Evolutionary conservation across 1,140 invertebrate species (phyloP).

Genomic region (Drosophila kanapiae): DNA sequence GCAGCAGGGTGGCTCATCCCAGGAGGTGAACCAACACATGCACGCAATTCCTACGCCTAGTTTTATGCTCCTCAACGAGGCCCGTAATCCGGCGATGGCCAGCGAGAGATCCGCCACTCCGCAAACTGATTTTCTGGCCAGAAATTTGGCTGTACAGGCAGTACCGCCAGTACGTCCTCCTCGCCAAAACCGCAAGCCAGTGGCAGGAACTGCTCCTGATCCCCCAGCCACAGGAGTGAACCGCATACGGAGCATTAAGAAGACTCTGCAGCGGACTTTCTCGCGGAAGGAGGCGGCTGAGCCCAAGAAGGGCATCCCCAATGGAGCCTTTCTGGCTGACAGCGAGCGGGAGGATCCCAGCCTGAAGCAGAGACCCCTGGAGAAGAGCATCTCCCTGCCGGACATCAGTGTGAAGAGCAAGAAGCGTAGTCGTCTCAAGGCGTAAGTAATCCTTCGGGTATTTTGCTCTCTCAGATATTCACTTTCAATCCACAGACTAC

Average conservation of each 20-base stretch:
- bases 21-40: constrained; percentile 85
- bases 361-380: constrained; percentile 86
- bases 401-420: constrained; percentile 91
- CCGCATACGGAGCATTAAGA: constrained; percentile 86
- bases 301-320: constrained; percentile 86
- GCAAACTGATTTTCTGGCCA: constrained; percentile 81
- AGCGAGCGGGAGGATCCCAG: constrained; percentile 44
- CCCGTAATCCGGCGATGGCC: constrained; percentile 58
- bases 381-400: constrained; percentile 93
- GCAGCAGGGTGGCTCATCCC: constrained; percentile 87
- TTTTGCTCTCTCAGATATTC: not conserved
- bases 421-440: constrained; percentile 89
- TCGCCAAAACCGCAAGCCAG: constrained; percentile 75
- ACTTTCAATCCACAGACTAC: constrained; percentile 70
- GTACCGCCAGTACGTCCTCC: constrained; percentile 71
- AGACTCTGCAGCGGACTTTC: constrained; percentile 86
- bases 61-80: constrained; percentile 63
- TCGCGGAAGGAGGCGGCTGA: constrained; percentile 86
- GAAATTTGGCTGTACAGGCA: constrained; percentile 59
- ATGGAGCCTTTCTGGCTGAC: constrained; percentile 87
- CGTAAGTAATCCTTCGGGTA: constrained; percentile 87
- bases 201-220: constrained; percentile 7
- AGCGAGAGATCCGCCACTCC: constrained; percentile 55
- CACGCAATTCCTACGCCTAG: constrained; percentile 76
- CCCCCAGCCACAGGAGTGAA: constrained; percentile 55